A percentile compares a stretch with the other conserved stretches of the same genome.
phyloP scores from a whole-genome alignment of 1,140 invertebrate genomes.

The Mya arenaria region DNA sequence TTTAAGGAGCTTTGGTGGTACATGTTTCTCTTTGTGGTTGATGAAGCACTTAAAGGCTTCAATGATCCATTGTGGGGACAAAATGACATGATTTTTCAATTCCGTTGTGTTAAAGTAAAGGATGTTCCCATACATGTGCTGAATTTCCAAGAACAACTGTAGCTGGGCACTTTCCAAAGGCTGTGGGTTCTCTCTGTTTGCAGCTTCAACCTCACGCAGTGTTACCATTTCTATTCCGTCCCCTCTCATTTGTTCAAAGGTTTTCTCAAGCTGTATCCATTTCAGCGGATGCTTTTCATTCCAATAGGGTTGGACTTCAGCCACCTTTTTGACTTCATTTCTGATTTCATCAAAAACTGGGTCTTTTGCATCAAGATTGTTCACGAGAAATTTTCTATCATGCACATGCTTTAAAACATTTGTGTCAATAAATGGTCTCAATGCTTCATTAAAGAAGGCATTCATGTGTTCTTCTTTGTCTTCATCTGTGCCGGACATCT shows the following conservation, averaged over 20 bases:
- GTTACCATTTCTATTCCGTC: conserved; percentile 20
- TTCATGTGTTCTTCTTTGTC: conserved; percentile 37
- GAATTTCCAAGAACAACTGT: conserved; percentile 12
- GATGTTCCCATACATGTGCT: conserved; percentile 24
- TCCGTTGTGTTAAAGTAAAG: conserved; percentile 26
- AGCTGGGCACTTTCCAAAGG: neutral
- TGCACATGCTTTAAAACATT: neutral
- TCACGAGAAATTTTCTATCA: conserved; percentile 20
- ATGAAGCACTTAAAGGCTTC: conserved; percentile 38
- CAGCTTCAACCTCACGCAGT: neutral
- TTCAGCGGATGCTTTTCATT: conserved; percentile 9
- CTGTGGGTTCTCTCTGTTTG: neutral
- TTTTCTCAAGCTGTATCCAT: conserved; percentile 29
- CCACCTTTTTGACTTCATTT: conserved; percentile 9
- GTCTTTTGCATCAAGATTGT: conserved; percentile 9
- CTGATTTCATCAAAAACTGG: conserved; percentile 2
- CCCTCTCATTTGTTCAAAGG: conserved; percentile 2
- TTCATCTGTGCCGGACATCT: conserved; percentile 10
- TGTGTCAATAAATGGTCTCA: conserved; percentile 4
- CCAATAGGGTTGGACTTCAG: conserved; percentile 25
- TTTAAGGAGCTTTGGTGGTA: neutral
- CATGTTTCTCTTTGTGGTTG: conserved; percentile 19
- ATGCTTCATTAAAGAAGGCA: conserved; percentile 32
- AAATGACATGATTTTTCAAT: conserved; percentile 4
- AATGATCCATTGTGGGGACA: conserved; percentile 47